These are phyloP conservation scores for Tenualosa ilisha DNA, from an alignment of 2,797 vertebrate species.

Conservation along the genomic window DNA sequence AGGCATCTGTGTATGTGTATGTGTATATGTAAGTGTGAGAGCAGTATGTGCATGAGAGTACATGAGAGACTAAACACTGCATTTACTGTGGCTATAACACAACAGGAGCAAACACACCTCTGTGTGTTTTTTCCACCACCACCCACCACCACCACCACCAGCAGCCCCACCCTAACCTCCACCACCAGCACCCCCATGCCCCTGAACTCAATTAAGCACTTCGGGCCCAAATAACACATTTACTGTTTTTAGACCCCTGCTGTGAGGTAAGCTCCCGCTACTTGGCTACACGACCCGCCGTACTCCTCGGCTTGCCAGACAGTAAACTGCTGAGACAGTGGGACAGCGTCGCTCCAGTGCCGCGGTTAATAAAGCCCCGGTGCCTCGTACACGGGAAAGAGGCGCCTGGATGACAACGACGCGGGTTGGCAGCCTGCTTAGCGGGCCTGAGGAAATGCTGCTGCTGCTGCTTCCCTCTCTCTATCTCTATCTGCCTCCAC, in stretches of 20 bases:
- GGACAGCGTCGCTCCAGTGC: not conserved
- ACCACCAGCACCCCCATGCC: not conserved
- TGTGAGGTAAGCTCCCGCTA: not conserved
- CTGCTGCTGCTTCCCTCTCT: not conserved
- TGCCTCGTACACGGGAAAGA: not conserved
- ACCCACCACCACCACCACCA: not conserved
- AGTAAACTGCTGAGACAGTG: slow-evolving; percentile 40
- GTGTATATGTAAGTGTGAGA: not conserved
- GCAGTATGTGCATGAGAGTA: too few species aligned
- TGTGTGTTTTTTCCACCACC: not conserved
- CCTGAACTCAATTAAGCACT: not conserved
- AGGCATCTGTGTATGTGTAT: not conserved
- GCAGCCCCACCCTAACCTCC: too few species aligned
- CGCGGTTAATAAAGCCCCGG: not conserved
- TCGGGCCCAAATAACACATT: not conserved
- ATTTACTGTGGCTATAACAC: not conserved
- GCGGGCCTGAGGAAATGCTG: not conserved
- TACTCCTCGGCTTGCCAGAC: slow-evolving; percentile 45
- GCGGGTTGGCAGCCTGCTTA: slow-evolving; percentile 4
- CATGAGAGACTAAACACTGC: not conserved
- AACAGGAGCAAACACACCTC: not conserved
- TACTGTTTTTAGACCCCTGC: not conserved
- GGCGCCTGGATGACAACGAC: slow-evolving; percentile 4
- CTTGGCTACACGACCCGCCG: not conserved
- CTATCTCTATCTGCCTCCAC: not conserved